phyloP scores from a whole-genome alignment of 2,797 vertebrate species.

The Sebastes matsubarae region DNA sequence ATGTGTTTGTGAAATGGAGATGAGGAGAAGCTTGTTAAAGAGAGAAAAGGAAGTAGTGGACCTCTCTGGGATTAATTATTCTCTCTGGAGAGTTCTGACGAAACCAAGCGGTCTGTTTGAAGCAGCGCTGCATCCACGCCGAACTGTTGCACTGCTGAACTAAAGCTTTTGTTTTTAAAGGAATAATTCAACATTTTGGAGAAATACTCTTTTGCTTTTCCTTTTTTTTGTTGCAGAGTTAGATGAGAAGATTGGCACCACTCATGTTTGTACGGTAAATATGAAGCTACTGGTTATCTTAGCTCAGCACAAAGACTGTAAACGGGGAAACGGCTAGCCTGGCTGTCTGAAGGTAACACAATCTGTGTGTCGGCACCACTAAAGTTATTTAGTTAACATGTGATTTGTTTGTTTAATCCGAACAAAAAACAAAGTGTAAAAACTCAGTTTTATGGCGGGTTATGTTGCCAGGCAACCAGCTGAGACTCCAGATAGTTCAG shows the following conservation, averaged over 20 bases:
- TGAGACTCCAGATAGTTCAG: neutral
- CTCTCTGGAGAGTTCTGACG: conserved; percentile 27
- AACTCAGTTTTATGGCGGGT: neutral
- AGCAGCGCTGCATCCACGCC: conserved; percentile 17
- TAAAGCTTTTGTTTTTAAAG: neutral
- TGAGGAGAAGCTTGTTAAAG: conserved; percentile 31
- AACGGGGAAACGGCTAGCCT: neutral
- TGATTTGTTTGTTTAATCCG: neutral
- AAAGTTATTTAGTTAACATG: neutral
- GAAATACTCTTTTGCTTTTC: neutral
- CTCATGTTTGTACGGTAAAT: neutral
- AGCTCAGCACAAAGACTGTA: neutral
- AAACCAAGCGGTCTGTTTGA: conserved; percentile 29
- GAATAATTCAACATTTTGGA: conserved; percentile 1
- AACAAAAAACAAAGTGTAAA: neutral
- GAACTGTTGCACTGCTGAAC: conserved; percentile 4
- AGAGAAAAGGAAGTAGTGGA: conserved; percentile 35
- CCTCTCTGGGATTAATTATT: conserved; percentile 15
- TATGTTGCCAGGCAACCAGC: neutral
- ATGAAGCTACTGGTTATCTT: neutral
- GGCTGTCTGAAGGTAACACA: neutral
- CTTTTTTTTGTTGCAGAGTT: neutral
- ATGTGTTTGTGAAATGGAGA: conserved; percentile 52
- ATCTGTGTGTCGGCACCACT: neutral
- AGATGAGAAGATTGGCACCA: neutral